These are phyloP conservation scores for Lagopus muta DNA, from an alignment of 2,113 vertebrate genomes.

Conservation along the genomic window DNA sequence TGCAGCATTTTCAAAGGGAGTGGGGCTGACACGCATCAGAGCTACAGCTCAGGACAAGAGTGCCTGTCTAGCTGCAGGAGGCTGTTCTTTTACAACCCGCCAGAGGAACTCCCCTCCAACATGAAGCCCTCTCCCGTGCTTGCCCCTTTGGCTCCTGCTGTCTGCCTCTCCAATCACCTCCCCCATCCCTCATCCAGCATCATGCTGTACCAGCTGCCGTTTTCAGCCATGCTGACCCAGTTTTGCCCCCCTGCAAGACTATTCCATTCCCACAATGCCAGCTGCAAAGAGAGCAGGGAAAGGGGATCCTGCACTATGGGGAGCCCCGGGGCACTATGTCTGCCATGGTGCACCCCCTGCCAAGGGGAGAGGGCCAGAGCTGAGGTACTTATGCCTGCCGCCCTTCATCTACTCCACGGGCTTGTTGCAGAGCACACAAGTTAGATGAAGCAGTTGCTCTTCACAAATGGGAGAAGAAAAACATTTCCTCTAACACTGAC, in stretches of 20 bases:
- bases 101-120: not conserved
- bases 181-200: not conserved
- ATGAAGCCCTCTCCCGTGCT: not conserved
- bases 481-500: not conserved
- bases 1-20: not conserved
- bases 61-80: not conserved
- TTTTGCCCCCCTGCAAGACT: constrained; percentile 41
- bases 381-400: not conserved
- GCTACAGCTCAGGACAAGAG: not conserved
- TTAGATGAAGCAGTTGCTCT: not conserved
- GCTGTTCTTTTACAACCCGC: constrained; percentile 5
- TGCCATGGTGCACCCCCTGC: not conserved
- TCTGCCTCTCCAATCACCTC: not conserved
- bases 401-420: not conserved
- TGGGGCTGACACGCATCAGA: not conserved
- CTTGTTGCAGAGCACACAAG: not conserved
- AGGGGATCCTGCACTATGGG: not conserved
- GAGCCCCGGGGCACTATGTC: not conserved
- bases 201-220: constrained; percentile 45
- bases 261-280: not conserved
- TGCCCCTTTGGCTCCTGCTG: not conserved
- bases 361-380: not conserved
- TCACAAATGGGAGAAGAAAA: not conserved
- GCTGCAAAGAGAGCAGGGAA: not conserved
- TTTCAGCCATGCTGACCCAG: constrained; percentile 68